phyloP scores from a whole-genome alignment of 30 jellyfish, hydroid and myxozoan species.

The Sanderia malayensis region DNA sequence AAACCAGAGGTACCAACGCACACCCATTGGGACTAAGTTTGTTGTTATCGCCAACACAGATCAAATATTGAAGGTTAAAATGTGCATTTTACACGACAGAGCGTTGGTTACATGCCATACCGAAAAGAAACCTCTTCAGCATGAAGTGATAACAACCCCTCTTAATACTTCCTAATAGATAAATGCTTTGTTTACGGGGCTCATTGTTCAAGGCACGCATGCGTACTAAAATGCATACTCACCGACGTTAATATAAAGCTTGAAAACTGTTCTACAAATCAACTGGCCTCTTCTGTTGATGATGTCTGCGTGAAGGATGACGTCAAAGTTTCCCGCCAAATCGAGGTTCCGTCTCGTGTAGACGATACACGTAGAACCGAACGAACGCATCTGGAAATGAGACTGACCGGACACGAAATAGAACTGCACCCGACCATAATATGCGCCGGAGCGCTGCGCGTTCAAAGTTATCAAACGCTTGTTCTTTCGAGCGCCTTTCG shows the following conservation, averaged over 20 bases:
- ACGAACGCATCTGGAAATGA: conserved; percentile 44
- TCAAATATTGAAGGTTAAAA: too few relatives aligned
- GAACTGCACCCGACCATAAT: conserved; percentile 52
- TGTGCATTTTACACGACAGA: too few relatives aligned
- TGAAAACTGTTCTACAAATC: conserved; percentile 76
- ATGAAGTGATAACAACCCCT: too few relatives aligned
- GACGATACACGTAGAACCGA: conserved; percentile 37
- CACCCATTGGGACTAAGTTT: too few relatives aligned
- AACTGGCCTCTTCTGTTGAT: conserved; percentile 49
- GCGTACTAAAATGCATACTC: conserved; percentile 48
- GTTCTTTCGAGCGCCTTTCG: conserved; percentile 43
- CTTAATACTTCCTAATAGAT: too few relatives aligned
- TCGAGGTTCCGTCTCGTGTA: conserved; percentile 35
- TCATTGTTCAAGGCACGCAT: too few relatives aligned
- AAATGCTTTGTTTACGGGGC: too few relatives aligned
- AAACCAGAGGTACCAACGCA: too few relatives aligned
- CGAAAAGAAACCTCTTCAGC: too few relatives aligned
- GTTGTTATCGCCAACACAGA: too few relatives aligned
- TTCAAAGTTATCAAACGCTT: conserved; percentile 31
- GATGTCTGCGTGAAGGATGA: conserved; percentile 63
- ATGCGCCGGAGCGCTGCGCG: conserved; percentile 18
- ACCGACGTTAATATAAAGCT: conserved; percentile 62
- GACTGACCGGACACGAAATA: conserved; percentile 65
- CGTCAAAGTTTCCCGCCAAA: conserved; percentile 64
- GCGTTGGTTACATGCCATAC: too few relatives aligned